Conservation (phyloP, 2,797 vertebrate genomes). For the Selene dorsalis region DNA sequence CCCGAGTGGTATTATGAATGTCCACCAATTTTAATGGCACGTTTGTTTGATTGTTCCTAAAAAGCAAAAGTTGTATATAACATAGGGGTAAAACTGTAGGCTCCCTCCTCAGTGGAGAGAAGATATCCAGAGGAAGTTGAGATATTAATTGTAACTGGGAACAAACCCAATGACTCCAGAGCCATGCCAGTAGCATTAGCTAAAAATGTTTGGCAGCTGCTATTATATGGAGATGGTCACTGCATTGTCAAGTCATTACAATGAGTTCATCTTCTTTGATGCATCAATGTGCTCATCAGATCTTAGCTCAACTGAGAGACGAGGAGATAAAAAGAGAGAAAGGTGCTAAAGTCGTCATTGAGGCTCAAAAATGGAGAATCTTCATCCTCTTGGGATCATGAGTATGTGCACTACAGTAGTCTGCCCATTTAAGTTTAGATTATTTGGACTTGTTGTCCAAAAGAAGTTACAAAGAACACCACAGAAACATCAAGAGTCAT, state of each 20-base stretch:
- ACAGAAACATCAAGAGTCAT: not conserved
- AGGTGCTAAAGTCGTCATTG: too few relatives aligned
- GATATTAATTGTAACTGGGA: not conserved
- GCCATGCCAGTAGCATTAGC: not conserved
- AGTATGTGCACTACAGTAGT: not conserved
- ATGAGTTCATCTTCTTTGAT: not conserved
- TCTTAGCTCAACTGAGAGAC: too few relatives aligned
- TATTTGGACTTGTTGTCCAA: not conserved
- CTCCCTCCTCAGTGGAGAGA: not conserved
- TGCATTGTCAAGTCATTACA: too few relatives aligned
- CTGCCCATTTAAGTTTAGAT: not conserved
- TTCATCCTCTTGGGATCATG: not conserved
- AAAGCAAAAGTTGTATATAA: too few relatives aligned
- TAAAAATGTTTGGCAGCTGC: not conserved
- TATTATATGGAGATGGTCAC: not conserved
- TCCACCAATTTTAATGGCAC: too few relatives aligned
- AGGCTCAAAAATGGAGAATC: too few relatives aligned
- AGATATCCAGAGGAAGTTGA: not conserved
- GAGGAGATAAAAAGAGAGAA: too few relatives aligned
- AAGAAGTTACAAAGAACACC: not conserved
- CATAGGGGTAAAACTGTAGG: too few relatives aligned
- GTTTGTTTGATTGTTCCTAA: too few relatives aligned
- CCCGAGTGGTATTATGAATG: too few relatives aligned
- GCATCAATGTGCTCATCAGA: not conserved
- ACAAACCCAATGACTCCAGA: not conserved